Conservation (phyloP, 2,888 invertebrate species). For the Agrotis clavis region DNA sequence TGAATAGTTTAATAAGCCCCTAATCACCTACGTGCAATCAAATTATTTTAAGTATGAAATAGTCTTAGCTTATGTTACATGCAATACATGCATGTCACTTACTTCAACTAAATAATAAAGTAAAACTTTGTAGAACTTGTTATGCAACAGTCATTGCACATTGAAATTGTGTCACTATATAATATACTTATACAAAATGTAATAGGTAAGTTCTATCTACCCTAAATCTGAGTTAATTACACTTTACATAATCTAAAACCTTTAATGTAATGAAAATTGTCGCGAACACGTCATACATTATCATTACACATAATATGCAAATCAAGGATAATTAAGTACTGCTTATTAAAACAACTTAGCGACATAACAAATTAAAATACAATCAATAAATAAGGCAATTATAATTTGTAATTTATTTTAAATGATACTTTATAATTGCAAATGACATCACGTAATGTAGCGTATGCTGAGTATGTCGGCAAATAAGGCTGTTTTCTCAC, state of each 20-base stretch:
- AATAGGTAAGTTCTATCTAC: slow-evolving; percentile 23
- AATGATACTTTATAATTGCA: slow-evolving; percentile 32
- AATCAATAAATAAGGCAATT: slow-evolving; percentile 38
- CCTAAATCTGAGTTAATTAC: slow-evolving; percentile 47
- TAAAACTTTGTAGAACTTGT: not conserved
- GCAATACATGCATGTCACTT: no score
- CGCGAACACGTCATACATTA: slow-evolving; percentile 22
- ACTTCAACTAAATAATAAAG: no score
- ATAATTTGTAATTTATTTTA: slow-evolving; percentile 30
- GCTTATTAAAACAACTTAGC: slow-evolving; percentile 22
- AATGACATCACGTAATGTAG: slow-evolving; percentile 33
- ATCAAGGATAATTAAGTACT: slow-evolving; percentile 39
- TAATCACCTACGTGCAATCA: not conserved
- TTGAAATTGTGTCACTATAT: slow-evolving; percentile 7
- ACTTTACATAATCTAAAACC: slow-evolving; percentile 34
- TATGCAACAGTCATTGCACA: not conserved
- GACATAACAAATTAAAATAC: slow-evolving; percentile 36
- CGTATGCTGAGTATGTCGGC: slow-evolving; percentile 39
- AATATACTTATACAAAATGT: no score
- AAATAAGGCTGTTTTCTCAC: not conserved
- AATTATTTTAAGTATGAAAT: slow-evolving; percentile 26
- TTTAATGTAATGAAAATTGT: slow-evolving; percentile 32
- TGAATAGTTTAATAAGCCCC: slow-evolving; percentile 38
- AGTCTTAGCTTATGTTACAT: no score
- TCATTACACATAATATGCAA: slow-evolving; percentile 38